A percentile compares a stretch with the other conserved stretches of the same genome.
Conservation (phyloP, 2,113 vertebrate species). For the Crotalus viridis region DNA sequence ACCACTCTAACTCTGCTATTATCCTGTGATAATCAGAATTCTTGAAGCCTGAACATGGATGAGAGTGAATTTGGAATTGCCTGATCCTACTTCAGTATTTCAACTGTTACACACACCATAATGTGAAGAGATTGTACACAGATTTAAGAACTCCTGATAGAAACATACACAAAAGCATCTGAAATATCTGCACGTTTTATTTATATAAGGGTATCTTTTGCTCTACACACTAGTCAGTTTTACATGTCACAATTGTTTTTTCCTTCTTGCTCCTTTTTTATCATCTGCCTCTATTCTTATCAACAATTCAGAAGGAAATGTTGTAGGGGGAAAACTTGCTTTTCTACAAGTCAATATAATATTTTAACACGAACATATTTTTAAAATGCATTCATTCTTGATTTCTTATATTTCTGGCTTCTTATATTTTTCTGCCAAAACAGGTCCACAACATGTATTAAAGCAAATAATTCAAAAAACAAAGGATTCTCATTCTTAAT, state of each 20-base stretch:
- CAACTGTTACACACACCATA: not conserved
- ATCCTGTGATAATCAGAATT: not conserved
- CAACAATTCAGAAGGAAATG: not conserved
- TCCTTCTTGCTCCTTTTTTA: not conserved
- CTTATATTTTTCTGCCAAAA: not conserved
- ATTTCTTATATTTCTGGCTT: not conserved
- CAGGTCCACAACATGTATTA: not conserved
- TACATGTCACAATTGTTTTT: not conserved
- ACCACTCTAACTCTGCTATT: not conserved
- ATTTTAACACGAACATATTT: not conserved
- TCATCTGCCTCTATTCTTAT: not conserved
- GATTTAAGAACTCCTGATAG: not conserved
- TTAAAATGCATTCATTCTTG: not conserved
- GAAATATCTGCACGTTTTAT: not conserved
- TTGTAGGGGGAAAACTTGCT: not conserved
- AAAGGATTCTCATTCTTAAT: not conserved
- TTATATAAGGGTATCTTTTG: not conserved
- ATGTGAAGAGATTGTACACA: not conserved
- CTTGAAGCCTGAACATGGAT: too few species aligned
- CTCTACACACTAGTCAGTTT: not conserved
- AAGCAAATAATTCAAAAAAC: accelerated
- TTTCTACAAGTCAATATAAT: not conserved
- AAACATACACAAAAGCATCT: not conserved
- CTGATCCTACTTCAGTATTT: not conserved
- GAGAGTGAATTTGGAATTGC: not conserved